Evolutionary conservation across 2,888 invertebrate species (phyloP).

Genomic region (Lobophora halterata): DNA sequence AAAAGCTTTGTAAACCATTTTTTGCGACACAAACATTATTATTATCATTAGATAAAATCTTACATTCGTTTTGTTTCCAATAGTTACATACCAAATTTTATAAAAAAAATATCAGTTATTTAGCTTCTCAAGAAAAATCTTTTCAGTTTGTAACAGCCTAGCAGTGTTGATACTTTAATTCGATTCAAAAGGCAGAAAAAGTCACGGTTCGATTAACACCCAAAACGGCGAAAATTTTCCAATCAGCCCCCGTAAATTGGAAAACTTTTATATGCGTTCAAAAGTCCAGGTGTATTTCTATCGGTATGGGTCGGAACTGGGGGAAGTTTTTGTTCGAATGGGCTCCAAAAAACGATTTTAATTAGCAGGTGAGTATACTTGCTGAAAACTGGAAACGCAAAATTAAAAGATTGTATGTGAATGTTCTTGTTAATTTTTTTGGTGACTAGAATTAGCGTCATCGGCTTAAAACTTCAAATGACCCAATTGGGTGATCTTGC

Average conservation of each 20-base stretch:
- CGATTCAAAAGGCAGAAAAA: conserved; percentile 62
- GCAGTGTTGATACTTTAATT: conserved; percentile 54
- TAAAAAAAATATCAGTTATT: too few relatives aligned
- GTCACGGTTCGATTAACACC: conserved; percentile 76
- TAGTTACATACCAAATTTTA: too few relatives aligned
- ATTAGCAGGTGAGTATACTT: conserved; percentile 42
- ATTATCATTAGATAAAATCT: too few relatives aligned
- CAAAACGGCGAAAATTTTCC: conserved; percentile 77
- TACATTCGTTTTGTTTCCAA: too few relatives aligned
- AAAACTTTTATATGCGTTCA: conserved; percentile 79
- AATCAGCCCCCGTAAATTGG: conserved; percentile 79
- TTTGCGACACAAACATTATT: too few relatives aligned
- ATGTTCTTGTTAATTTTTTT: conserved; percentile 3
- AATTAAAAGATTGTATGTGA: conserved; percentile 24
- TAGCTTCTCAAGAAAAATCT: too few relatives aligned
- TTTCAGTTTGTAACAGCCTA: conserved; percentile 17
- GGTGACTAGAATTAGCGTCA: too few relatives aligned
- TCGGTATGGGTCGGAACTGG: conserved; percentile 51
- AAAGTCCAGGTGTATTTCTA: conserved; percentile 79
- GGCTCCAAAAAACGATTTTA: conserved; percentile 62
- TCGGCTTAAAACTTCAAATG: too few relatives aligned
- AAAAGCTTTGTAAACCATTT: too few relatives aligned
- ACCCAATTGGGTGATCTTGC: too few relatives aligned
- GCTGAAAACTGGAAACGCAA: conserved; percentile 27
- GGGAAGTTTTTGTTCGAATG: conserved; percentile 65